phyloP scores from a whole-genome alignment of 1,140 invertebrate genomes.

The Pteromalus puparum region DNA sequence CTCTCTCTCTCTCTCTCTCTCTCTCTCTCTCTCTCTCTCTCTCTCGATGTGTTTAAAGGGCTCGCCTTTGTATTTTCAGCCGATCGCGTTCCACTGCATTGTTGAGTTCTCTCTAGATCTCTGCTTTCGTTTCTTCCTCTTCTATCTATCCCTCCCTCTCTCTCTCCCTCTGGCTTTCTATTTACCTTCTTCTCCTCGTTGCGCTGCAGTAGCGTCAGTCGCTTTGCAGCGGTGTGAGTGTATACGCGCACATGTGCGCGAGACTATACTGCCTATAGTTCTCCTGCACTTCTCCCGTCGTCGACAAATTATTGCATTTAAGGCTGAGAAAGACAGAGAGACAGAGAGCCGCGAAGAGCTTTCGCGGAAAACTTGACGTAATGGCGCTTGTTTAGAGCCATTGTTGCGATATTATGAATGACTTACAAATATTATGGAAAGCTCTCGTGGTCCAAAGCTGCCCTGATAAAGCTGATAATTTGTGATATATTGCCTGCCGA shows the following conservation, averaged over 20 bases:
- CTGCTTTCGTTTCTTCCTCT: conserved; percentile 1
- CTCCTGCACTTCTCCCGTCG: not conserved
- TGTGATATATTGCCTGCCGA: not conserved
- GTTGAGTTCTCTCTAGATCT: conserved; percentile 22
- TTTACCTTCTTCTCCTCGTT: not conserved
- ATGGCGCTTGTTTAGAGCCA: conserved; percentile 33
- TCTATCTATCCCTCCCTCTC: not conserved
- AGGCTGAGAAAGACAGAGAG: not conserved
- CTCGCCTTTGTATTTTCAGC: conserved; percentile 46
- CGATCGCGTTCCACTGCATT: conserved; percentile 41
- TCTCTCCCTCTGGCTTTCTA: not conserved
- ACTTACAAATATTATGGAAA: conserved; percentile 34
- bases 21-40: conserved; percentile 11
- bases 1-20: not conserved
- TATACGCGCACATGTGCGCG: not conserved
- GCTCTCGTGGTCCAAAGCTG: not conserved
- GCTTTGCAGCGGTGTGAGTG: no score
- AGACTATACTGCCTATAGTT: not conserved
- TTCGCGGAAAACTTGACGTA: conserved; percentile 25
- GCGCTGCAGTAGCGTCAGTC: not conserved
- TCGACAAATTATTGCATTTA: conserved; percentile 30
- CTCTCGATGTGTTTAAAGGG: conserved; percentile 42
- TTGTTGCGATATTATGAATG: conserved; percentile 21
- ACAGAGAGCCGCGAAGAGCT: not conserved
- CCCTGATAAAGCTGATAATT: not conserved